Percentiles rank a stretch among this genome's conserved stretches.
Conservation (phyloP, 53 echinoderm and acorn worm species). For the Holothuria leucospilota region DNA sequence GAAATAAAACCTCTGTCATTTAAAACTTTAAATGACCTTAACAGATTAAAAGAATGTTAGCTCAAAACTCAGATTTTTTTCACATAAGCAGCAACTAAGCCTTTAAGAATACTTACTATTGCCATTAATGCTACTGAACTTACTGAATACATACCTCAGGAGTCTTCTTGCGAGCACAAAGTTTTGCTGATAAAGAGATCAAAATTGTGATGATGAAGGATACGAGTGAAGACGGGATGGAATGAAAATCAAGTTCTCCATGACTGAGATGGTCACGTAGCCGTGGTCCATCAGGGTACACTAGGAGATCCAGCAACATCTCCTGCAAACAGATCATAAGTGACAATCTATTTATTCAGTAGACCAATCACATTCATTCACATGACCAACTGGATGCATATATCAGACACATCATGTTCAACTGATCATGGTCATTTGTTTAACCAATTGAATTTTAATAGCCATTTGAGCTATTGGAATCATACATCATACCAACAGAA, state of each 20-base stretch:
- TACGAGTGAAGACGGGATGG: not conserved
- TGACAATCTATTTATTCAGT: not conserved
- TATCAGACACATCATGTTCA: too few relatives aligned
- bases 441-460: too few relatives aligned
- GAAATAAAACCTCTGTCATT: too few relatives aligned
- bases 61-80: too few relatives aligned
- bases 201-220: not conserved
- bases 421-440: too few relatives aligned
- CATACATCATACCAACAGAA: too few relatives aligned
- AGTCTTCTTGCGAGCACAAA: not conserved
- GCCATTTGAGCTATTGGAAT: too few relatives aligned
- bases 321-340: slow-evolving; percentile 56
- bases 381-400: not conserved
- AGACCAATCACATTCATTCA: not conserved
- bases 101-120: too few relatives aligned
- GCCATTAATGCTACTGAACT: not conserved
- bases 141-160: not conserved
- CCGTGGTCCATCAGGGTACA: slow-evolving; percentile 86
- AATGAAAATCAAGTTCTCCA: slow-evolving; percentile 76
- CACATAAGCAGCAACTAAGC: too few relatives aligned
- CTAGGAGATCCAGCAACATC: slow-evolving; percentile 82
- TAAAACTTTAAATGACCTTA: too few relatives aligned
- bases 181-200: not conserved
- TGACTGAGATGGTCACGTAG: slow-evolving; percentile 92
- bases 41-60: too few relatives aligned